Evolutionary conservation across 2,113 vertebrate genomes (phyloP).

Genomic region (Coryphaenoides rupestris): DNA sequence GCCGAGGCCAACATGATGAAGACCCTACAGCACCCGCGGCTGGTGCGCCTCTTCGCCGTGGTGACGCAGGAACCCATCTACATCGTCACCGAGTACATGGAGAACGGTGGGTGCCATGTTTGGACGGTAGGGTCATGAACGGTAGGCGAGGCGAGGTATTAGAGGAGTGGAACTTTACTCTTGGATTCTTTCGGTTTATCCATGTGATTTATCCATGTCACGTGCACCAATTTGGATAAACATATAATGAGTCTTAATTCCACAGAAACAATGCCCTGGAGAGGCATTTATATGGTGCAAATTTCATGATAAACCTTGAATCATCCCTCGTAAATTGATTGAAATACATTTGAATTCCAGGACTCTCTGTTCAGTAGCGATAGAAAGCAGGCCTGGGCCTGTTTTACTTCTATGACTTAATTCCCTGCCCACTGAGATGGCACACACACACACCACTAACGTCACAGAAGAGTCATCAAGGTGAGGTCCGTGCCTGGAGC

Average conservation of each 20-base stretch:
- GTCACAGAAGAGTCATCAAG: not conserved
- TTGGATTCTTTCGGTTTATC: no score
- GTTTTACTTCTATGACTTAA: not conserved
- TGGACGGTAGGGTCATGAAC: no score
- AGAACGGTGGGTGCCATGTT: conserved; percentile 80
- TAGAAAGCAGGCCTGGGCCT: not conserved
- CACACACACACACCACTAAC: no score
- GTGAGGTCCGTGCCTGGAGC: not conserved
- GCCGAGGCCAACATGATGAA: conserved; percentile 98
- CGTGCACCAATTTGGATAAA: no score
- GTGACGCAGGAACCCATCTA: conserved; percentile 96
- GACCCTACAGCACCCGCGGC: conserved; percentile 83
- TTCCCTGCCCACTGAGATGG: no score
- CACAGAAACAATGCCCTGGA: no score
- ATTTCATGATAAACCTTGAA: not conserved
- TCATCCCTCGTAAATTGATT: not conserved
- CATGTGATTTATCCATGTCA: no score
- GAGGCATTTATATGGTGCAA: no score
- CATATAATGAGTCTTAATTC: no score
- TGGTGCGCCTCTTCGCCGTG: conserved; percentile 92
- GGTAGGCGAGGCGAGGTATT: no score
- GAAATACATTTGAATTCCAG: not conserved
- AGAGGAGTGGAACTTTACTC: no score
- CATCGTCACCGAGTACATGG: conserved; percentile 98
- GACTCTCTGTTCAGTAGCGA: not conserved